These are phyloP conservation scores for Drosophila macrospina DNA, from an alignment of 2,888 invertebrate genomes.

Conservation along the genomic window DNA sequence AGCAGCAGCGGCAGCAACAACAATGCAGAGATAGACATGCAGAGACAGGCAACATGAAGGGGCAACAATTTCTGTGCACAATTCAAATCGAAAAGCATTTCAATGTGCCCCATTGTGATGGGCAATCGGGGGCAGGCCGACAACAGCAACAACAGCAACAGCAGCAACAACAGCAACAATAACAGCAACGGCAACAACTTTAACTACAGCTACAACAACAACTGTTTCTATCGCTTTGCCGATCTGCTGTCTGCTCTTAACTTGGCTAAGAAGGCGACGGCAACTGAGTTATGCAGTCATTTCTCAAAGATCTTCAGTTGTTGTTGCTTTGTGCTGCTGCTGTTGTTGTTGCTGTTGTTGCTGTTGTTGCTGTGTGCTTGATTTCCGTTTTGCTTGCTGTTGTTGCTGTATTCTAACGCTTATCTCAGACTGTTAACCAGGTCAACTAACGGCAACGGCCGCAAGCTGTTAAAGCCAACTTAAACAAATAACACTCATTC, in stretches of 20 bases:
- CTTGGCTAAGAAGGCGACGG: constrained; percentile 33
- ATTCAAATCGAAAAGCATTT: constrained; percentile 56
- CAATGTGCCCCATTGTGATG: constrained; percentile 54
- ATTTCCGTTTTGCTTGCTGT: constrained; percentile 51
- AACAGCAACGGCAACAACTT: constrained; percentile 17
- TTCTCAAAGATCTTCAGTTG: constrained; percentile 64
- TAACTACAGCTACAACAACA: constrained; percentile 28
- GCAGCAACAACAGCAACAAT: constrained; percentile 23
- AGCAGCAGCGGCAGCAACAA: not conserved
- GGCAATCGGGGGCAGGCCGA: constrained; percentile 21
- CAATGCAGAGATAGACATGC: not conserved
- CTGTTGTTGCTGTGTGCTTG: constrained; percentile 38
- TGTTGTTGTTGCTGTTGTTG: constrained; percentile 22
- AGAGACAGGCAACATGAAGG: not conserved
- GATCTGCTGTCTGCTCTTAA: constrained; percentile 46
- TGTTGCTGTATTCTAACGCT: constrained; percentile 65
- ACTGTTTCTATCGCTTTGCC: constrained; percentile 43
- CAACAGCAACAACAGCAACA: constrained; percentile 19
- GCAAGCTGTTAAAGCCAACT: constrained; percentile 80
- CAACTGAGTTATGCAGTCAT: constrained; percentile 61
- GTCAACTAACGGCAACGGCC: constrained; percentile 79
- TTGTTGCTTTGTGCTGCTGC: not conserved
- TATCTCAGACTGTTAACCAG: constrained; percentile 70
- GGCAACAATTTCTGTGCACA: constrained; percentile 46
- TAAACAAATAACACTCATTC: constrained; percentile 77